Conservation (phyloP, 2,113 vertebrate species). For the Prinia subflava region DNA sequence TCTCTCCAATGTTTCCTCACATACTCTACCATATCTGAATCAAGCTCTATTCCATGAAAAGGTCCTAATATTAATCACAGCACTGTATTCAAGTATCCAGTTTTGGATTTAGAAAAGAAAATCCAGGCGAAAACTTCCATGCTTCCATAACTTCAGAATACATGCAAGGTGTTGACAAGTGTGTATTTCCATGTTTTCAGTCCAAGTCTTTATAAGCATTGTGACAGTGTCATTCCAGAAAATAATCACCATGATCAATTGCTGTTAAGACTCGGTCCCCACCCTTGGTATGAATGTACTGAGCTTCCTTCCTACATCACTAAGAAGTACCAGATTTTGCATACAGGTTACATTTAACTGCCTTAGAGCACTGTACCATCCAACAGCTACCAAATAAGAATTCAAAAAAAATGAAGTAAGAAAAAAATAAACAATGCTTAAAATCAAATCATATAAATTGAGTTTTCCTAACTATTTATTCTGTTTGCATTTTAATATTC, state of each 20-base stretch:
- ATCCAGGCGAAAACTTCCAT: slow-evolving; percentile 87
- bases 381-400: background rate
- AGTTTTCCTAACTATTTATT: background rate
- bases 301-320: slow-evolving; percentile 81
- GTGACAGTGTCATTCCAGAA: slow-evolving; percentile 90
- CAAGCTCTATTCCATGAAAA: slow-evolving; percentile 90
- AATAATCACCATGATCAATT: slow-evolving; percentile 91
- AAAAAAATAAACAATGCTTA: background rate
- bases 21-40: slow-evolving; percentile 92
- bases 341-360: background rate
- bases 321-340: background rate
- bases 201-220: slow-evolving; percentile 93
- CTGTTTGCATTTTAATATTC: background rate
- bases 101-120: slow-evolving; percentile 92
- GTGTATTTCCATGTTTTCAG: slow-evolving; percentile 93
- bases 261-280: slow-evolving; percentile 91
- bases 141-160: slow-evolving; percentile 97
- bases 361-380: background rate
- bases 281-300: slow-evolving; percentile 85
- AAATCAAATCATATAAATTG: background rate
- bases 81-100: slow-evolving; percentile 93
- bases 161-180: slow-evolving; percentile 89
- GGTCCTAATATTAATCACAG: slow-evolving; percentile 91
- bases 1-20: slow-evolving; percentile 88
- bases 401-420: background rate